A percentile compares a stretch with the other conserved stretches of the same genome.
Conservation (phyloP, 1,140 invertebrate species). For the Neelides sp. region DNA sequence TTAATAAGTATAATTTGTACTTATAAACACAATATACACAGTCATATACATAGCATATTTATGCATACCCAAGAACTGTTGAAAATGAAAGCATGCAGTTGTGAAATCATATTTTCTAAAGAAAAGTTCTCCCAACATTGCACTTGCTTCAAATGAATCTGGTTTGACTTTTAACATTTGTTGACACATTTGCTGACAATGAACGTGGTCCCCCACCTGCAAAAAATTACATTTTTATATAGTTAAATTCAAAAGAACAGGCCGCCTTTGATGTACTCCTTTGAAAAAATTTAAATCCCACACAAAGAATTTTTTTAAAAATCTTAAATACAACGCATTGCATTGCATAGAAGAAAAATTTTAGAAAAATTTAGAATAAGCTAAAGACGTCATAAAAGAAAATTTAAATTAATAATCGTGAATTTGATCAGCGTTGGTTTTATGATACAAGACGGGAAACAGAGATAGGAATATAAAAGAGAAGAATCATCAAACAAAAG, state of each 20-base stretch:
- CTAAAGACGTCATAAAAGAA: too few species aligned
- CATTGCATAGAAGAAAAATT: neutral
- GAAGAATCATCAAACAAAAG: neutral
- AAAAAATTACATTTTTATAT: conserved; percentile 6
- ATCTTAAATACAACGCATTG: neutral
- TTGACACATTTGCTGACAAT: conserved; percentile 73
- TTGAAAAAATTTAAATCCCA: too few species aligned
- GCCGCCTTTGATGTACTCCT: neutral
- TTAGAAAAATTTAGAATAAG: too few species aligned
- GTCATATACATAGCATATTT: too few species aligned
- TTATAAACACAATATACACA: too few species aligned
- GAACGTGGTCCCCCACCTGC: conserved; percentile 47
- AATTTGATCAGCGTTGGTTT: too few species aligned
- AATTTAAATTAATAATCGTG: too few species aligned
- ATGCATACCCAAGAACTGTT: conserved; percentile 62
- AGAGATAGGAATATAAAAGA: neutral
- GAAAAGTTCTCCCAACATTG: conserved; percentile 91
- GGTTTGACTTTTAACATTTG: conserved; percentile 67
- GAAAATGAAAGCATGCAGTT: conserved; percentile 79
- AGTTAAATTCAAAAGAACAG: neutral
- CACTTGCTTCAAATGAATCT: conserved; percentile 77
- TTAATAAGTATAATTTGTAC: too few species aligned
- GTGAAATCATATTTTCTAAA: conserved; percentile 89
- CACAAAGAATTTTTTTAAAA: neutral
- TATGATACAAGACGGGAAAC: too few species aligned